Base-by-base conservation (phyloP, 2,797 vertebrate species). In the Tinamus major region DNA sequence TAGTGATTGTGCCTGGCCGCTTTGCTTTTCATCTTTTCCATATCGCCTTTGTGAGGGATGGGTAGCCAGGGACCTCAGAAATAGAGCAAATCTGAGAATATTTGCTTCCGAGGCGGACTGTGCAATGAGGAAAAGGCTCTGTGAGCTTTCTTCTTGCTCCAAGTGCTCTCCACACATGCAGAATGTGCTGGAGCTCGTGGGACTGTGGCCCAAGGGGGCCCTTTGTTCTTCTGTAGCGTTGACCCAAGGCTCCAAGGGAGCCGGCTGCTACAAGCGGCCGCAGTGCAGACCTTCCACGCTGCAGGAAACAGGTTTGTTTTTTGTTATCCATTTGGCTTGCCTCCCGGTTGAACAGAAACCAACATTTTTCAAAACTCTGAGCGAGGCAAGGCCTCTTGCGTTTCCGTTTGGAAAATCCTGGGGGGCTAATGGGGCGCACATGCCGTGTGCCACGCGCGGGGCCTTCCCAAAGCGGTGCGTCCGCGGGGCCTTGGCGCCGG, bases 221-320 rank as follows among this genome's bases (percentile, higher is more conserved):
- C 91, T 88, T 81, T 51, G 80, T 91, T 53, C 70, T 31, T 44
- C 24, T 49, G 14, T 55, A n/a, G 31, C 0, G 1, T 39, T 48
- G 14, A 86, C 21, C 74, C 55, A 31, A 51, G 46, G 46, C 69
- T 87, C 53, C 46, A 89, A 83, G 49, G 59, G 82, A 87, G 79
- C 46, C 74, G 67, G 19, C 91, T 96, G 74, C 85, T 85, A 17
- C 53, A 81, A 29, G 62, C 0, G 15, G 46, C 79, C 85, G 61
- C 51, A 64, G 26, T 48, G 12, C 26, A 90, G 70, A 51, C 79
- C 90, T 84, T 80, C 74, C 55, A 64, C 35, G 56, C 44, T 67
- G 70, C 88, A 93, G 90, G 83, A 94, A 96, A 56, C 90, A 93
- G 78, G 90, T 94, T 93, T 95, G 90, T 13, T 84, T 96, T 95